Percentiles rank a stretch among this genome's conserved stretches.
These are phyloP conservation scores for Tupiocoris notatus DNA, from an alignment of 2,888 invertebrate species.

Conservation along the genomic window DNA sequence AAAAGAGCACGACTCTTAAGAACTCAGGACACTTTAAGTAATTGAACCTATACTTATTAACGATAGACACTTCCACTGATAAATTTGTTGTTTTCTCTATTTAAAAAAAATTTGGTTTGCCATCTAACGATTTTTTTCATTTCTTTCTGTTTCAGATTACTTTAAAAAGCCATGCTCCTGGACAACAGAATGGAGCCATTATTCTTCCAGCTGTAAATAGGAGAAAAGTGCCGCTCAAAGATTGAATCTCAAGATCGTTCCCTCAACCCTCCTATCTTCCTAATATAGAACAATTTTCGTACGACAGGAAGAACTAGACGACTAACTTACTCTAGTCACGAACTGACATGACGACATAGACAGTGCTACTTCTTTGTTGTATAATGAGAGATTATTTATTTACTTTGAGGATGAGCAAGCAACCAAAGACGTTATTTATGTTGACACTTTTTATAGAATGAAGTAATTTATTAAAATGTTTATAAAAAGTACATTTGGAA, in stretches of 20 bases:
- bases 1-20: too few species aligned
- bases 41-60: too few species aligned
- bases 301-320: conserved; percentile 1
- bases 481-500: too few species aligned
- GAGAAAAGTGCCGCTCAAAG: neutral
- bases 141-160: neutral
- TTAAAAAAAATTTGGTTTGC: too few species aligned
- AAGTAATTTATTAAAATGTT: conserved; percentile 16
- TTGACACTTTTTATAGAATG: conserved; percentile 10
- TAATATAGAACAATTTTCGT: neutral
- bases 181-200: neutral
- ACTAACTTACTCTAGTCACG: conserved; percentile 34
- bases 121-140: neutral
- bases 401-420: conserved; percentile 11
- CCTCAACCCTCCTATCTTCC: neutral
- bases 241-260: neutral
- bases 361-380: neutral
- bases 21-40: too few species aligned
- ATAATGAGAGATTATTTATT: conserved; percentile 2
- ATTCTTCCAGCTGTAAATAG: neutral
- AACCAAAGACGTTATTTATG: conserved; percentile 34
- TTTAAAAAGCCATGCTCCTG: neutral
- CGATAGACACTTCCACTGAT: too few species aligned
- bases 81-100: too few species aligned
- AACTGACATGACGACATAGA: conserved; percentile 27